Evolutionary conservation across 2,888 invertebrate genomes (phyloP).

Genomic region (Autographa pulchrina): DNA sequence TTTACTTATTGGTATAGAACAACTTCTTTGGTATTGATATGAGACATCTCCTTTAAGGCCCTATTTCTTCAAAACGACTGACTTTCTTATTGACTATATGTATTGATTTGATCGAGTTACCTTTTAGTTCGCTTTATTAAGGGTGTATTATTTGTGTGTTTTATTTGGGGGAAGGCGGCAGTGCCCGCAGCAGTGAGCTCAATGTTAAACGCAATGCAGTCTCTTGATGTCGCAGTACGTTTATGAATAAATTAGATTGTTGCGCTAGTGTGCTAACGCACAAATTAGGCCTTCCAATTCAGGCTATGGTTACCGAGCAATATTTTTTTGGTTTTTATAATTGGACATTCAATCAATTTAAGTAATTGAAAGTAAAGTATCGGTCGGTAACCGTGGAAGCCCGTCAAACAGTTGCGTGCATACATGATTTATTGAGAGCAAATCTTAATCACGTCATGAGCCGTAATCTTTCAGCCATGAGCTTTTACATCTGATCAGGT

Average conservation of each 20-base stretch:
- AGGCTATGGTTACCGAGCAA: slow-evolving; percentile 82
- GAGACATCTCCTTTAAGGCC: slow-evolving; percentile 57
- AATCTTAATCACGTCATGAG: slow-evolving; percentile 77
- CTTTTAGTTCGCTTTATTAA: slow-evolving; percentile 70
- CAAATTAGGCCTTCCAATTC: slow-evolving; percentile 77
- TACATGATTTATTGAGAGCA: slow-evolving; percentile 73
- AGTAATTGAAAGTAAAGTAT: slow-evolving; percentile 61
- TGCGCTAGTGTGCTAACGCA: slow-evolving; percentile 89
- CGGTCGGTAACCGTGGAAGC: slow-evolving; percentile 79
- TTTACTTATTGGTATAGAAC: slow-evolving; percentile 24
- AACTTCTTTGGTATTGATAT: slow-evolving; percentile 43
- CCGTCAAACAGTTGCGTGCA: slow-evolving; percentile 79
- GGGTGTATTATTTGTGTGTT: slow-evolving; percentile 86
- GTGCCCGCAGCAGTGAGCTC: slow-evolving; percentile 93
- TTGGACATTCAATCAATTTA: slow-evolving; percentile 31
- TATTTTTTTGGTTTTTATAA: slow-evolving; percentile 59
- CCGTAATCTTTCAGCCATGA: slow-evolving; percentile 74
- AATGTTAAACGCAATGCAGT: slow-evolving; percentile 93
- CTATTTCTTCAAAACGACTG: slow-evolving; percentile 43
- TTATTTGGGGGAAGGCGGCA: slow-evolving; percentile 91
- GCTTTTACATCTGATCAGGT: slow-evolving; percentile 71
- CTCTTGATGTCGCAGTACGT: slow-evolving; percentile 89
- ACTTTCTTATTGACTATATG: slow-evolving; percentile 50
- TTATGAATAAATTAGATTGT: slow-evolving; percentile 85
- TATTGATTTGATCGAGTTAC: slow-evolving; percentile 51